Percentiles rank a stretch among this genome's conserved stretches.
phyloP scores from a whole-genome alignment of 2,113 vertebrate species.

The Hyla sarda region DNA sequence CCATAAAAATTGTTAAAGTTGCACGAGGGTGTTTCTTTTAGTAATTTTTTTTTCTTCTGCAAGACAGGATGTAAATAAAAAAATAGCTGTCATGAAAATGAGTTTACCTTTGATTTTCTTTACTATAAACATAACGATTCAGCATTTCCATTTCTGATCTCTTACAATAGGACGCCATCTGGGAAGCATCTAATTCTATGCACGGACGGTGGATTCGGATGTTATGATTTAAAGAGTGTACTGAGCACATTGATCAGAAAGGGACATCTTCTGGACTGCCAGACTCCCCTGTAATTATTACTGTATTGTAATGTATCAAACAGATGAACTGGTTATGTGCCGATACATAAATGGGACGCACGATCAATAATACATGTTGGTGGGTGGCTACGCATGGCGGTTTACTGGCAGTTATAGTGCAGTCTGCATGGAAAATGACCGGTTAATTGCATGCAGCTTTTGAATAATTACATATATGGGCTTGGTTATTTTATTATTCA shows the following conservation, averaged over 20 bases:
- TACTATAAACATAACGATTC: conserved; percentile 24
- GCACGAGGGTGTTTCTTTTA: neutral
- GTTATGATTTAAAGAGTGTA: conserved; percentile 6
- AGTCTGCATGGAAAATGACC: conserved; percentile 45
- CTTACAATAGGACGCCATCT: neutral
- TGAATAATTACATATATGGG: conserved; percentile 58
- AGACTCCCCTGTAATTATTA: conserved; percentile 46
- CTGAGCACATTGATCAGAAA: conserved; percentile 17
- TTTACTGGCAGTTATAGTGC: conserved; percentile 43
- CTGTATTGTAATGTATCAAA: conserved; percentile 25
- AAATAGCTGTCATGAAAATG: neutral
- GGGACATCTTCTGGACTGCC: conserved; percentile 5
- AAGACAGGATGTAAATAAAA: neutral
- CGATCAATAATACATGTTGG: conserved; percentile 9
- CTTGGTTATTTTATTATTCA: conserved; percentile 55
- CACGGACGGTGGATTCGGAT: neutral
- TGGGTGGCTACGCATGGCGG: neutral
- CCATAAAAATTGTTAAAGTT: neutral
- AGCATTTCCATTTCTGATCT: neutral
- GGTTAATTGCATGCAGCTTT: conserved; percentile 49
- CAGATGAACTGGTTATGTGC: conserved; percentile 24
- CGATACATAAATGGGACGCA: conserved; percentile 20
- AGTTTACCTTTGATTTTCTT: conserved; percentile 15
- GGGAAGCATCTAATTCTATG: conserved; percentile 20
- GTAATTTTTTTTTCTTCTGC: too few species aligned